Base-by-base conservation (phyloP, 2,113 vertebrate species). In the Vanacampus margaritifer region DNA sequence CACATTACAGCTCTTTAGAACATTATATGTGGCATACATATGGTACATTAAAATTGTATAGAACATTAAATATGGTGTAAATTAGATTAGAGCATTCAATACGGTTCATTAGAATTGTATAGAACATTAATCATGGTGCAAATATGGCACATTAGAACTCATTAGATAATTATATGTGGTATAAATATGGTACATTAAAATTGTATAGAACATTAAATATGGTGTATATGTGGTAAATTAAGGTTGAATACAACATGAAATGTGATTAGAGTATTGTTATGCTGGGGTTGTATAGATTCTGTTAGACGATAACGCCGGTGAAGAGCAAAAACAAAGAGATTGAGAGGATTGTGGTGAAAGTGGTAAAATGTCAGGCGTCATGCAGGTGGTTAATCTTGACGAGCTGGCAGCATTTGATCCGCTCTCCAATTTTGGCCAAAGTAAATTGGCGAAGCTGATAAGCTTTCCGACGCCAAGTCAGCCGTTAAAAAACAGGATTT, bases 401-500 rank as follows among this genome's bases (percentile, higher is more conserved):
- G 75, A 64, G 3, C 63, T 58, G 64, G 53, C 67, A 32, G 43
- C 72, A 73, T 81, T 75, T 80, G 70, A 86, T 87, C 83, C 83
- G 50, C 58, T 23, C 69, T 79, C 54, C 69, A n/a, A 67, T 71
- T 67, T 71, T 76, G 80, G 82, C 79, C 79, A 67, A 71, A 70
- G 67, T 73, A 75, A 83, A 83, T 86, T 68, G 72, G 76, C 81
- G 79, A 78, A 64, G 74, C 65, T 79, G 73, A 72, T 79, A 85
- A 80, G 81, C 81, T 59, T 54, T 14, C 48, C 72, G 54, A 39
- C 71, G 79, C 87, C 86, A 85, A 80, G 77, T 81, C 84, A 83
- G 63, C 68, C 80, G 48, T 80, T 77, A 48, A 66, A 74, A 81
- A 88, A 82, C 80, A 69, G 85, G 84, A 88, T 90, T 86, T 87